Percentiles rank a stretch among this genome's conserved stretches.
These are phyloP conservation scores for Nowickia ferox DNA, from an alignment of 2,888 invertebrate species.

Conservation along the genomic window DNA sequence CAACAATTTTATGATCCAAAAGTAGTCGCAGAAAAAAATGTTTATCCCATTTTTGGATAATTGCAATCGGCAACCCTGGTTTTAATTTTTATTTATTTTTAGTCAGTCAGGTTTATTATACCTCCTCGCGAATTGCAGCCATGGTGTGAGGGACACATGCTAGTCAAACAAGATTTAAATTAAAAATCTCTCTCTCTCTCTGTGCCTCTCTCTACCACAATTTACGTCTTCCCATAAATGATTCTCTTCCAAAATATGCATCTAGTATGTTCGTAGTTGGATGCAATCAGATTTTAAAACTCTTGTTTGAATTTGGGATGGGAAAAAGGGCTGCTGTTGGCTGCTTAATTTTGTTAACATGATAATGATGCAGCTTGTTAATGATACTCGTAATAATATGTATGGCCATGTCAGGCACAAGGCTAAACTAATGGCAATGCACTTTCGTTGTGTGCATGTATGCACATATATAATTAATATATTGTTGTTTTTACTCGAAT, in stretches of 20 bases:
- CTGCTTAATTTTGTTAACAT: conserved; percentile 62
- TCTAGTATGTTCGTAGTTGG: conserved; percentile 21
- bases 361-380: conserved; percentile 68
- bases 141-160: conserved; percentile 68
- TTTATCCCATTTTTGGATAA: no score
- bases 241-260: conserved; percentile 26
- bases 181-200: conserved; percentile 22
- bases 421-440: conserved; percentile 70
- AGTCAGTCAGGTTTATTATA: conserved; percentile 59
- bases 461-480: background rate
- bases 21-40: no score
- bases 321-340: conserved; percentile 48
- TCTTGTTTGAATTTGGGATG: conserved; percentile 27
- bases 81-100: conserved; percentile 10
- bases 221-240: background rate
- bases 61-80: no score
- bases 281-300: conserved; percentile 14
- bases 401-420: conserved; percentile 68
- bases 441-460: conserved; percentile 52
- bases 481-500: conserved; percentile 26
- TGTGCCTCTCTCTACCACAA: conserved; percentile 12
- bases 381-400: conserved; percentile 68
- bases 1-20: no score
- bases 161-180: conserved; percentile 67
- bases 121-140: conserved; percentile 41